phyloP scores from a whole-genome alignment of 2,113 vertebrate species.

The Ammodramus savannarum region DNA sequence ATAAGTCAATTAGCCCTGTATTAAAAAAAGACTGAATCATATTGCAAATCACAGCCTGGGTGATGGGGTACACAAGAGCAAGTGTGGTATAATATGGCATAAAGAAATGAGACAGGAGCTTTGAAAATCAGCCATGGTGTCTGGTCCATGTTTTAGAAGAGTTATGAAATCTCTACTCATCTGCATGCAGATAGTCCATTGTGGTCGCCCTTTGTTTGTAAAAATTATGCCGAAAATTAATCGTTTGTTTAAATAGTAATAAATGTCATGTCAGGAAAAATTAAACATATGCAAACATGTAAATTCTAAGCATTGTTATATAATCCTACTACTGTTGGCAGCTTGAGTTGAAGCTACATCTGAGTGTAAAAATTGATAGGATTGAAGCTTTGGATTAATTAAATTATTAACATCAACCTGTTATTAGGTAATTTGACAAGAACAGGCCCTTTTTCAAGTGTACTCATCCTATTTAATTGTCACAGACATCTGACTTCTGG shows the following conservation, averaged over 20 bases:
- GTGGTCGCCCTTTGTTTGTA: background rate
- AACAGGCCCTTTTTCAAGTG: background rate
- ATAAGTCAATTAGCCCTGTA: fast-evolving
- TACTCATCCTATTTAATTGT: background rate
- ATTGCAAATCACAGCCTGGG: background rate
- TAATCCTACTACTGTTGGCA: background rate
- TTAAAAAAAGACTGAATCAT: background rate
- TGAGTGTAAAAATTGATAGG: background rate
- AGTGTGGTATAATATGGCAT: background rate
- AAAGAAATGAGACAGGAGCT: background rate
- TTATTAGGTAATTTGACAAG: background rate
- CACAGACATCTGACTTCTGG: background rate
- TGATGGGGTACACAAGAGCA: background rate
- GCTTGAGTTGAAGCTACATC: background rate
- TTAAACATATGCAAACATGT: background rate
- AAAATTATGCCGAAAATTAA: background rate
- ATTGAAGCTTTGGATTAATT: background rate
- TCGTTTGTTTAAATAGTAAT: background rate
- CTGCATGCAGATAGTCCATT: background rate
- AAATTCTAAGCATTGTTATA: background rate
- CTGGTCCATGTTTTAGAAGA: background rate
- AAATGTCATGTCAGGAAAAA: background rate
- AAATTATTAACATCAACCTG: background rate
- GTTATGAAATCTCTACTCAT: background rate
- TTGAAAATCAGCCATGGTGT: background rate